Base-by-base conservation (phyloP, 2,888 invertebrate species). In the Branchellion lobata region DNA sequence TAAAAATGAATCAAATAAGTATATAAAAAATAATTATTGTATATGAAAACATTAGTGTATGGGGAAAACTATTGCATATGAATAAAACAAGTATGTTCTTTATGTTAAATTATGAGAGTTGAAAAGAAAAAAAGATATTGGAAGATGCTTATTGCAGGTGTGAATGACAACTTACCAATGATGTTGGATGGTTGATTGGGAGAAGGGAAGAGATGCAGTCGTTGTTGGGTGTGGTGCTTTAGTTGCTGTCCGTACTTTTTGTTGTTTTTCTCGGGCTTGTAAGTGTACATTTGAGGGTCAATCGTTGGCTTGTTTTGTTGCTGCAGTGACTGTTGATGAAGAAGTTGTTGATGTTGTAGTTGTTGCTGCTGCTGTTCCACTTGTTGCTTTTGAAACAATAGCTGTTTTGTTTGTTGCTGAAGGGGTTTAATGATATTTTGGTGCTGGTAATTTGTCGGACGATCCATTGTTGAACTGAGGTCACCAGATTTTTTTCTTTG, bases 231-330 rank as follows among this genome's bases (percentile, higher is more conserved):
- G 8, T 57, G 47, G 47, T 57, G 61, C 24, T 57, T 57, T 40
- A n/a, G 40, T 40, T 40, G 40, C 40, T 40, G 40, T 40, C 40
- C 40, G 14, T 40, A 40, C 14, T 40, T 40, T 57, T 57, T 57
- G 61, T 57, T 14, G 24, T 57, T 57, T 57, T 57, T 57, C 21
- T 57, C 61, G 3, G 61, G 61, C 61, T 57, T 57, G 61, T 57
- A 57, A 3, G 61, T 57, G 24, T 57, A 57, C 61, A 57, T 57
- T 57, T 57, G 61, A 57, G 61, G 61, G n/a, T 57, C 61, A 24
- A 57, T 57, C 5, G 61, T 57, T 57, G 61, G 61, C 21, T 57
- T 57, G 5, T 40, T 40, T 5, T 40, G 5, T 40, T 40, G 40
- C 14, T 40, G 40, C 5, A 40, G 40, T 14, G 14, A 40, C 40